Conservation (phyloP, 2,797 vertebrate species). For the Anolis apletophallus region DNA sequence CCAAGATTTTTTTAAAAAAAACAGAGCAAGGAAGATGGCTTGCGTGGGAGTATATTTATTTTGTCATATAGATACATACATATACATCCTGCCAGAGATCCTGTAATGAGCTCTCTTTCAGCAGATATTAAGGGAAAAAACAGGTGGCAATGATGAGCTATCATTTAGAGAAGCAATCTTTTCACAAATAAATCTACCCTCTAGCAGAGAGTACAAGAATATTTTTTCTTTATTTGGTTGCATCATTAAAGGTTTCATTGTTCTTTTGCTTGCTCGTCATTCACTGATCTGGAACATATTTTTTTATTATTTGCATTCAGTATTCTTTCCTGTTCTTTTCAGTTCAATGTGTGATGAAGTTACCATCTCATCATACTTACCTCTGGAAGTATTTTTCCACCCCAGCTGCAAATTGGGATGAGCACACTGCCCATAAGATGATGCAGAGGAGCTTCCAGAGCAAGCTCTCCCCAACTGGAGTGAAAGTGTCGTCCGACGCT, state of each 20-base stretch:
- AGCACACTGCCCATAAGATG: too few species aligned
- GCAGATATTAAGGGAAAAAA: slow-evolving; percentile 10
- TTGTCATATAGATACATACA: neutral
- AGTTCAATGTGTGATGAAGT: neutral
- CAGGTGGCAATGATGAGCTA: slow-evolving; percentile 16
- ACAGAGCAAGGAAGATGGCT: neutral
- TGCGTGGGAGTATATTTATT: neutral
- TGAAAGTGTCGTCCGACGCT: too few species aligned
- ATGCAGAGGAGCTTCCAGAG: too few species aligned
- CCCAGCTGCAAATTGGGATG: too few species aligned
- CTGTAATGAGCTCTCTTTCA: slow-evolving; percentile 32
- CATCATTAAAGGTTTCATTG: neutral
- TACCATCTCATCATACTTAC: too few species aligned
- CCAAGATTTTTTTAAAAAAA: neutral
- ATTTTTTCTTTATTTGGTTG: neutral
- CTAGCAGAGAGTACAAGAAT: neutral
- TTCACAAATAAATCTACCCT: neutral
- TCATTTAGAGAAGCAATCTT: slow-evolving; percentile 17
- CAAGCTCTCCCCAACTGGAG: too few species aligned
- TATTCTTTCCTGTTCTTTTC: neutral
- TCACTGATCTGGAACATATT: neutral
- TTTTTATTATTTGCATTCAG: neutral
- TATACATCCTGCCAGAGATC: neutral
- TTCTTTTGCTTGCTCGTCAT: neutral
- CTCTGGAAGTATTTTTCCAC: too few species aligned